Evolutionary conservation across 1,140 invertebrate species (phyloP), one percentile per base, ranked within the genome.

Genomic region (Lasioglossum albipes): DNA sequence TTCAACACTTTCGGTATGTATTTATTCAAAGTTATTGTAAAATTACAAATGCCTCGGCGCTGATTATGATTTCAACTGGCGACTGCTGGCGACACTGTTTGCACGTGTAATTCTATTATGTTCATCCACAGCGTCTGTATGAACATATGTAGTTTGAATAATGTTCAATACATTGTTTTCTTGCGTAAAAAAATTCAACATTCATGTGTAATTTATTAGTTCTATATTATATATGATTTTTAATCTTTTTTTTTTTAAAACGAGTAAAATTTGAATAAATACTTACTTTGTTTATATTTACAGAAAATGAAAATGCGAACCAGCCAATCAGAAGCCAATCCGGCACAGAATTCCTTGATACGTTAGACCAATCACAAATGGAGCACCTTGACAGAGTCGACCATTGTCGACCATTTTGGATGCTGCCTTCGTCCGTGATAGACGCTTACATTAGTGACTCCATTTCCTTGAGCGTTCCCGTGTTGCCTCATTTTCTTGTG

Each of bases 371-470:
- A 80, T 80, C 7, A 68, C 7, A 67, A 31, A 0, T 4, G 27
- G n/a, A 0, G 9, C 1, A 27, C 16, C 18, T 2, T 13, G 20
- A n/a, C n/a, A 7, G 7, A 20, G n/a, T 80, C 79, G 72, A 49
- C 54, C 78, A 80, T 75, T 80, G 27, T 80, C 79, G 72, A 49
- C 54, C 78, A 80, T 75, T 80, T 68, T 62, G 45, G 59, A 75
- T 45, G 27, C 49, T 10, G 42, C 72, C 52, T 80, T 62, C 41
- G 65, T 68, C 12, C 22, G 36, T 18, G 73, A 45, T 75, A 69
- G 79, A 75, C 79, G 72, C 79, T 80, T 80, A 18, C 52, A 54
- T 54, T 54, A n/a, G 54, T 80, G 73, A 67, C 73, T 80, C 72
- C 79, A 80, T 75, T 80, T 75, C 65, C 54, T 80, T 31, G 54